These are phyloP conservation scores for Hanleya hanleyi DNA, from an alignment of 2,888 invertebrate species.

Conservation along the genomic window DNA sequence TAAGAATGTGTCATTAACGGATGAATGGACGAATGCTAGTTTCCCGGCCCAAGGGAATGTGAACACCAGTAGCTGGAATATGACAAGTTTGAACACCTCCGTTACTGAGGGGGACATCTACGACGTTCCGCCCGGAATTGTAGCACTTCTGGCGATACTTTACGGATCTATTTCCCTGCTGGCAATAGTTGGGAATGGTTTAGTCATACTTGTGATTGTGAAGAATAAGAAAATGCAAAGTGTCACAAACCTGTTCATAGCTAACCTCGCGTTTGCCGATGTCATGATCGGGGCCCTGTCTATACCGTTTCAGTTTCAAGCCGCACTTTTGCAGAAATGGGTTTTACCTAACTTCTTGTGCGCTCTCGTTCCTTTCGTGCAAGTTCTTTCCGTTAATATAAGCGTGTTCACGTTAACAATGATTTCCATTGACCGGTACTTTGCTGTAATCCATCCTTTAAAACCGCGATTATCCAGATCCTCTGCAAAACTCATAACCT, in stretches of 20 bases:
- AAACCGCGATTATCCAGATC: conserved; percentile 82
- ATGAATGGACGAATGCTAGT: too few relatives aligned
- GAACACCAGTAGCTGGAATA: too few relatives aligned
- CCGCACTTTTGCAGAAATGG: conserved; percentile 90
- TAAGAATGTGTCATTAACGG: too few relatives aligned
- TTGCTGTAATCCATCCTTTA: conserved; percentile 74
- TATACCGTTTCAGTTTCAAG: conserved; percentile 92
- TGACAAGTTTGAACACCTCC: not conserved
- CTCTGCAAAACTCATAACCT: conserved; percentile 83
- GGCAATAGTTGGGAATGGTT: conserved; percentile 86
- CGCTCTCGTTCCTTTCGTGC: conserved; percentile 90
- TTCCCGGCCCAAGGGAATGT: too few relatives aligned
- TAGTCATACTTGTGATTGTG: conserved; percentile 90
- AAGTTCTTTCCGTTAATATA: conserved; percentile 89
- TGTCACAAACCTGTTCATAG: conserved; percentile 88
- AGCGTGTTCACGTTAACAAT: conserved; percentile 91
- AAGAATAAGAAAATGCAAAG: conserved; percentile 85
- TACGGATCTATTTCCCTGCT: conserved; percentile 88
- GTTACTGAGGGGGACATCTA: conserved; percentile 75
- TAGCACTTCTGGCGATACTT: conserved; percentile 83
- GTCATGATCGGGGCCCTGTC: conserved; percentile 89
- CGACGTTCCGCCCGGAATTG: conserved; percentile 83
- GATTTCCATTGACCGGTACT: conserved; percentile 88
- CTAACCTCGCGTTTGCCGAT: conserved; percentile 89
- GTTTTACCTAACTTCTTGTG: conserved; percentile 90